phyloP scores from a whole-genome alignment of 1,140 invertebrate species.

The Cephus cinctus region DNA sequence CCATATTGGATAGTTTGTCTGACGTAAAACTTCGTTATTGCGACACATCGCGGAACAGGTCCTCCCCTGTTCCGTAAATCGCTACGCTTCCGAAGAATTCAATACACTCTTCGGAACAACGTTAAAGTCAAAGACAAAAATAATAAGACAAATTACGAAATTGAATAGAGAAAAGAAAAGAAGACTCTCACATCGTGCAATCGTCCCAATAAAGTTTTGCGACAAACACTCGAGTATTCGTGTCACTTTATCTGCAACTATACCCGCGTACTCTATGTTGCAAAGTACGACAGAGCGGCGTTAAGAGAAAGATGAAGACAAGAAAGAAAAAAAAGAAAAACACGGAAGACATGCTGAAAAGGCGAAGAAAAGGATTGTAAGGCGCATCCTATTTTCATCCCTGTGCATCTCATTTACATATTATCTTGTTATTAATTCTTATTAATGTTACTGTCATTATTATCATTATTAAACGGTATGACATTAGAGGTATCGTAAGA shows the following conservation, averaged over 20 bases:
- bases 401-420: slow-evolving; percentile 44
- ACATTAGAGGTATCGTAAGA: slow-evolving; percentile 45
- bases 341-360: too few species aligned
- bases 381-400: slow-evolving; percentile 28
- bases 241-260: too few species aligned
- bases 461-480: slow-evolving; percentile 47
- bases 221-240: too few species aligned
- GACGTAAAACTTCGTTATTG: slow-evolving; percentile 25
- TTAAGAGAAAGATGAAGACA: too few species aligned
- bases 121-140: not conserved
- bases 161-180: not conserved
- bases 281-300: not conserved
- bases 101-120: not conserved
- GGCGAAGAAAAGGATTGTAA: too few species aligned
- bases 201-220: not conserved
- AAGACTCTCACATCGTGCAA: not conserved
- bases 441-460: slow-evolving; percentile 51
- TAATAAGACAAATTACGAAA: not conserved
- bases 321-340: slow-evolving; percentile 9
- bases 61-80: not conserved
- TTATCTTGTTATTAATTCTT: slow-evolving; percentile 49
- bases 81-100: not conserved
- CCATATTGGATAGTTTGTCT: slow-evolving; percentile 30
- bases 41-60: not conserved
- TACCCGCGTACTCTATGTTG: not conserved